Conservation (phyloP, 2,113 vertebrate species). For the Athene noctua region DNA sequence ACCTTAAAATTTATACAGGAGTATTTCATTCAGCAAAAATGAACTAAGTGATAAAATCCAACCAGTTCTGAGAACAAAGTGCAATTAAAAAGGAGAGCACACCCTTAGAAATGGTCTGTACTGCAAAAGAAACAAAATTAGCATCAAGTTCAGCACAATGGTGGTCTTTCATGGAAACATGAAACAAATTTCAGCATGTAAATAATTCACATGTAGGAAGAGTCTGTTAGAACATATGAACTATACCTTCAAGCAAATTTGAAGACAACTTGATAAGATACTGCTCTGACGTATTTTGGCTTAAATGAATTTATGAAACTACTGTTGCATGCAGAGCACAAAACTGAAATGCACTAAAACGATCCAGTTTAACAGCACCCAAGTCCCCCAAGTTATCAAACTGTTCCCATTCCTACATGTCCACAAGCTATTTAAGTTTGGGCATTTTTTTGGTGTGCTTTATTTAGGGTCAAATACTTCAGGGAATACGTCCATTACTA, state of each 20-base stretch:
- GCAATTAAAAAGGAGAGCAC: not conserved
- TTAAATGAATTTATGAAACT: not conserved
- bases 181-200: not conserved
- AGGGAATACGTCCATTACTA: not conserved
- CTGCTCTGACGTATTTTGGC: not conserved
- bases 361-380: not conserved
- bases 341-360: not conserved
- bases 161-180: not conserved
- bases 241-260: not conserved
- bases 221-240: not conserved
- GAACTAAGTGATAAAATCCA: not conserved
- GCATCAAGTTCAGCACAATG: not conserved
- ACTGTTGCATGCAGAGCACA: not conserved
- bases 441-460: not conserved
- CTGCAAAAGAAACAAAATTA: not conserved
- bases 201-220: not conserved
- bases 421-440: not conserved
- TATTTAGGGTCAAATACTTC: not conserved
- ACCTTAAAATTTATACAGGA: not conserved
- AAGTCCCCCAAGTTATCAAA: not conserved
- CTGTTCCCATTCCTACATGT: not conserved
- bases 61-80: not conserved
- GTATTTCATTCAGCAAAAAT: not conserved
- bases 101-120: not conserved
- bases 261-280: not conserved